phyloP scores from a whole-genome alignment of 2,888 invertebrate species.

The Periphyllus acericola region DNA sequence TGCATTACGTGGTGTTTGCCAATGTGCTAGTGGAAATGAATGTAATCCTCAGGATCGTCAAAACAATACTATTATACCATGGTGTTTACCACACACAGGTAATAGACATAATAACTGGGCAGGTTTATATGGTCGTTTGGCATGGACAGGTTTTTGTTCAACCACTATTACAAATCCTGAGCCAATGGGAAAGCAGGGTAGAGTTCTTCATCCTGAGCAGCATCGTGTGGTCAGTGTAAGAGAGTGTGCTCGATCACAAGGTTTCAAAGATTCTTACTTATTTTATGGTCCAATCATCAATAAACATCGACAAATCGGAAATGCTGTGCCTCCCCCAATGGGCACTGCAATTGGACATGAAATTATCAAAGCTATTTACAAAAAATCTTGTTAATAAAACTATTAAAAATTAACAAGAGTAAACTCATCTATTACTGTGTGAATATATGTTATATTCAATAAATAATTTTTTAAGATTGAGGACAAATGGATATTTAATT shows the following conservation, averaged over 20 bases:
- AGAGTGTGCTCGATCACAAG: conserved; percentile 88
- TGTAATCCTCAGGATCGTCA: conserved; percentile 81
- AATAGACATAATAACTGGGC: conserved; percentile 89
- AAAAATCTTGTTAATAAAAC: background rate
- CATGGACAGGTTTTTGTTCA: conserved; percentile 86
- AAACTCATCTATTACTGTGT: background rate
- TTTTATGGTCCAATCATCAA: conserved; percentile 81
- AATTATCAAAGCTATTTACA: conserved; percentile 70
- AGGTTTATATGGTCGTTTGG: conserved; percentile 82
- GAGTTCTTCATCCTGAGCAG: conserved; percentile 84
- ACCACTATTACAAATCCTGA: conserved; percentile 88
- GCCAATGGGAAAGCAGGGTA: conserved; percentile 90
- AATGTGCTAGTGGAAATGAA: conserved; percentile 74
- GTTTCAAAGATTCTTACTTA: conserved; percentile 80
- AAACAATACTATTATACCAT: conserved; percentile 85
- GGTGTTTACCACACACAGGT: conserved; percentile 88
- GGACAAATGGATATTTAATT: background rate
- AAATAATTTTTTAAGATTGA: background rate
- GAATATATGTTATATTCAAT: background rate
- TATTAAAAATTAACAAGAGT: background rate
- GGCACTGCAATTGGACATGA: conserved; percentile 81
- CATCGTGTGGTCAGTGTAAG: conserved; percentile 84
- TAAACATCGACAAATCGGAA: conserved; percentile 83
- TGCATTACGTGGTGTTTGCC: conserved; percentile 78
- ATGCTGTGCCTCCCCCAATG: conserved; percentile 87